Evolutionary conservation across 2,113 vertebrate species (phyloP).

Genomic region (Takifugu bimaculatus): DNA sequence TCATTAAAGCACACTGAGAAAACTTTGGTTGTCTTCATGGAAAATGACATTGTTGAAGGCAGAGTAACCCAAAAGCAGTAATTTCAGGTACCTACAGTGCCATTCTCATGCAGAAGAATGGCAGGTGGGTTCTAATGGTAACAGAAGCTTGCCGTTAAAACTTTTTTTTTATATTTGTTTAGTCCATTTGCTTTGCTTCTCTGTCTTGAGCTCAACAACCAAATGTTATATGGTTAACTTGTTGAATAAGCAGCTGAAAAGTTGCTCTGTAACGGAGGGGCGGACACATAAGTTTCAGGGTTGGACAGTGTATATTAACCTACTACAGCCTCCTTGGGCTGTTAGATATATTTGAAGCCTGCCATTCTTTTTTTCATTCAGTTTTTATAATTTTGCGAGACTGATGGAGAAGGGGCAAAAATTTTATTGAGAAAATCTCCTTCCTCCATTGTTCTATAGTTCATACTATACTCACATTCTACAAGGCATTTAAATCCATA

Average conservation of each 20-base stretch:
- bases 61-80: constrained; percentile 9
- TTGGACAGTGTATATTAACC: not conserved
- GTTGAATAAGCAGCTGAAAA: constrained; percentile 7
- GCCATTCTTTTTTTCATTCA: too few species aligned
- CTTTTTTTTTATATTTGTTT: not conserved
- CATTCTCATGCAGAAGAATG: constrained; percentile 4
- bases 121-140: not conserved
- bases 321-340: too few species aligned
- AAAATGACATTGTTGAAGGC: constrained; percentile 5
- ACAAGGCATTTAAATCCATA: not conserved
- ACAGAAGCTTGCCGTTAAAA: not conserved
- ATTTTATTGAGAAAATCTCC: too few species aligned
- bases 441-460: not conserved
- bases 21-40: not conserved
- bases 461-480: not conserved
- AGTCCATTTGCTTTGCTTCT: not conserved
- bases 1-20: constrained; percentile 12
- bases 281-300: not conserved
- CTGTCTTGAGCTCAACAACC: not conserved
- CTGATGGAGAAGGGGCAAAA: too few species aligned
- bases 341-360: too few species aligned
- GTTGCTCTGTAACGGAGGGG: constrained; percentile 15
- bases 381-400: too few species aligned
- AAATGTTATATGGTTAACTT: too few species aligned
- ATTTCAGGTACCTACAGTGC: constrained; percentile 3